Conservation (phyloP, 2,888 invertebrate species). For the Pegoplata infirma region DNA sequence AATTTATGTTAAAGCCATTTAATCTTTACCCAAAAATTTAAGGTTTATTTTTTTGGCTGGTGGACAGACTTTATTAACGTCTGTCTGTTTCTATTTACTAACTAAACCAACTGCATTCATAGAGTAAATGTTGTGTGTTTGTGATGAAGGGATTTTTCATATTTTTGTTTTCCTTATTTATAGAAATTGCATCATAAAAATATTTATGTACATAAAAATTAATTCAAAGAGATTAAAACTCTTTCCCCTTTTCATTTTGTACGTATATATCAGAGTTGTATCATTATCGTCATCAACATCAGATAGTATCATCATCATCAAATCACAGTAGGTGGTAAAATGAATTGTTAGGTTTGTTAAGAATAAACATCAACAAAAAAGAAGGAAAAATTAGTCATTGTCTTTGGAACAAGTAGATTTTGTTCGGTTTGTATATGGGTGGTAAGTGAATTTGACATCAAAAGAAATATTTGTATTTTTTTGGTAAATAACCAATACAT, state of each 20-base stretch:
- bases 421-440: slow-evolving; percentile 18
- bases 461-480: not conserved
- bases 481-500: not conserved
- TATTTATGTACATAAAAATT: no score
- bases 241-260: not conserved
- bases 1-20: slow-evolving; percentile 10
- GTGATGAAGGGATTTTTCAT: not conserved
- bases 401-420: not conserved
- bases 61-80: no score
- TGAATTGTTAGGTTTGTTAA: slow-evolving; percentile 3
- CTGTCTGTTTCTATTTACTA: no score
- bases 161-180: not conserved
- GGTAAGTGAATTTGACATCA: not conserved
- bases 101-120: not conserved
- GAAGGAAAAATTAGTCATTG: slow-evolving; percentile 18
- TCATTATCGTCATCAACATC: slow-evolving; percentile 32
- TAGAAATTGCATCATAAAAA: not conserved
- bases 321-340: slow-evolving; percentile 48
- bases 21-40: slow-evolving; percentile 9
- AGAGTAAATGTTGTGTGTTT: not conserved
- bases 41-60: not conserved
- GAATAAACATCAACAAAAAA: not conserved
- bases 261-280: not conserved
- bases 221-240: slow-evolving; percentile 24
- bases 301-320: slow-evolving; percentile 21